Percentiles rank a stretch among this genome's conserved stretches.
Evolutionary conservation across 2,113 vertebrate species (phyloP).

Genomic region (Dipodomys merriami): DNA sequence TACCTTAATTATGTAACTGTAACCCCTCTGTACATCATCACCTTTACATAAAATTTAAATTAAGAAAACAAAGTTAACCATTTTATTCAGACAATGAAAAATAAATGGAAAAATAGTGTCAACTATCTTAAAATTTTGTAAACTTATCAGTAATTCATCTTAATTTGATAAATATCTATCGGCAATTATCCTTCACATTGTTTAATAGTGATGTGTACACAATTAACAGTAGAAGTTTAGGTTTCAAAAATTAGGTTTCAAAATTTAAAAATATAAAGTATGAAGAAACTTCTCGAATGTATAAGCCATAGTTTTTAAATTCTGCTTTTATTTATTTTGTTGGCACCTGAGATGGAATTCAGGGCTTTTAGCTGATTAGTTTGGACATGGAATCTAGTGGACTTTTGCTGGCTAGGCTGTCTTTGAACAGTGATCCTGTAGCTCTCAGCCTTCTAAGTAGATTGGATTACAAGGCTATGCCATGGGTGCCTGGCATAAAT

Average conservation of each 20-base stretch:
- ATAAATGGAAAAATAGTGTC: not conserved
- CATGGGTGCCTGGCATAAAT: no score
- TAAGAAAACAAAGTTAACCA: no score
- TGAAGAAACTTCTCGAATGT: conserved; percentile 20
- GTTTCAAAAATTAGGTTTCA: not conserved
- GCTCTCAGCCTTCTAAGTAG: no score
- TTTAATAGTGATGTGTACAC: not conserved
- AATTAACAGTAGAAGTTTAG: conserved; percentile 41
- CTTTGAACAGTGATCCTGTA: no score
- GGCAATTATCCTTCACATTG: not conserved
- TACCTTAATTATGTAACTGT: no score
- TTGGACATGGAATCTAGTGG: no score
- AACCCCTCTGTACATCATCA: no score
- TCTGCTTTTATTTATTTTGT: not conserved
- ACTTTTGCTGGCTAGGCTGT: no score
- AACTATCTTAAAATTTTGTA: not conserved
- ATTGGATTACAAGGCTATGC: no score
- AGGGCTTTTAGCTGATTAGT: no score
- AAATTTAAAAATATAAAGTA: conserved; percentile 52
- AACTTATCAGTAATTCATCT: conserved; percentile 39
- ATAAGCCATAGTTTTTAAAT: conserved; percentile 33
- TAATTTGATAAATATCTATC: conserved; percentile 50
- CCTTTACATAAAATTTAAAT: no score
- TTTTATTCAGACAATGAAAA: conserved; percentile 32
- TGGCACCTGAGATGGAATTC: no score